Percentiles rank a stretch among this genome's conserved stretches.
These are phyloP conservation scores for Tetrapedia diversipes DNA, from an alignment of 2,888 invertebrate genomes.

Conservation along the genomic window DNA sequence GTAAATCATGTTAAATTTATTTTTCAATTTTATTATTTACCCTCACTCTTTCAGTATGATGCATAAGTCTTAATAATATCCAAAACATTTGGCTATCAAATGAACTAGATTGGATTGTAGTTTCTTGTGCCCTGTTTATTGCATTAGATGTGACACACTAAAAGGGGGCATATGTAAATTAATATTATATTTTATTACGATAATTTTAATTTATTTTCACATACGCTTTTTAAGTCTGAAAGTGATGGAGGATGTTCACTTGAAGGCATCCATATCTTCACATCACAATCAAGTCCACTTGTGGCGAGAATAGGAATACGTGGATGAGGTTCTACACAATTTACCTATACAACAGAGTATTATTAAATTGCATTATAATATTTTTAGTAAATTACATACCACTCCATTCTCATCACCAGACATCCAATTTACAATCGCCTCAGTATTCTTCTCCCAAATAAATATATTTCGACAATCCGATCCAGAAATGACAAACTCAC, in stretches of 20 bases:
- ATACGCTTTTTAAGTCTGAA: constrained; percentile 64
- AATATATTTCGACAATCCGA: constrained; percentile 95
- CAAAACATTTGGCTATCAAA: constrained; percentile 84
- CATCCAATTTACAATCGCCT: constrained; percentile 95
- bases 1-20: not conserved
- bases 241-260: constrained; percentile 82
- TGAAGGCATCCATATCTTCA: constrained; percentile 96
- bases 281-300: constrained; percentile 94
- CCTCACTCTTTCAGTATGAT: constrained; percentile 79
- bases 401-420: constrained; percentile 92
- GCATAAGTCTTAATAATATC: constrained; percentile 84
- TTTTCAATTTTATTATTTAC: constrained; percentile 46
- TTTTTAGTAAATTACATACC: constrained; percentile 83
- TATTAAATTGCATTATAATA: constrained; percentile 23
- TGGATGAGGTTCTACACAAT: constrained; percentile 96
- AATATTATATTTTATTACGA: not conserved
- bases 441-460: constrained; percentile 95
- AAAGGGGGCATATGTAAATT: not conserved
- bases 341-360: constrained; percentile 86
- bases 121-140: constrained; percentile 43
- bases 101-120: constrained; percentile 73
- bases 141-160: constrained; percentile 51
- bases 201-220: constrained; percentile 12
- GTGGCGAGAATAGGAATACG: constrained; percentile 93
- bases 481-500: constrained; percentile 95